These are phyloP conservation scores for Nomada fucata DNA, from an alignment of 2,888 invertebrate species.

Conservation along the genomic window DNA sequence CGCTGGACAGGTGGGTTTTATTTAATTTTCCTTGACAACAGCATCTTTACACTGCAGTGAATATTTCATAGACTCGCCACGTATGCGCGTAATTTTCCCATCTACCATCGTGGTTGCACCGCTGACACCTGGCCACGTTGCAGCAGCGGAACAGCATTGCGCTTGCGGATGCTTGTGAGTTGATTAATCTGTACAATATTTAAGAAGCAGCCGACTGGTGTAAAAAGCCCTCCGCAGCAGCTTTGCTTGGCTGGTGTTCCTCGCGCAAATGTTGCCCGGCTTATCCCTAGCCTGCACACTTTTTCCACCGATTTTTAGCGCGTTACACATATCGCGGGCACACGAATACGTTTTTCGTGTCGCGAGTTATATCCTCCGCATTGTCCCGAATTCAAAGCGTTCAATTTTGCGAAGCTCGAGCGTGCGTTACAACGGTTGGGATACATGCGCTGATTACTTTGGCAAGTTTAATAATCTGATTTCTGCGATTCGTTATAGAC, in stretches of 20 bases:
- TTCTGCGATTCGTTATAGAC: constrained; percentile 19
- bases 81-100: constrained; percentile 71
- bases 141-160: constrained; percentile 31
- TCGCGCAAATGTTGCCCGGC: constrained; percentile 55
- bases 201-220: constrained; percentile 71
- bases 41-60: constrained; percentile 56
- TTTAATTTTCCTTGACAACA: constrained; percentile 36
- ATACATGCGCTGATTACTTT: no score
- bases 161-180: constrained; percentile 59
- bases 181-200: constrained; percentile 82
- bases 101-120: constrained; percentile 39
- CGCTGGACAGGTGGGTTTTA: background rate
- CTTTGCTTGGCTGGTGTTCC: constrained; percentile 54
- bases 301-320: constrained; percentile 12
- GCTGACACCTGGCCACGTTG: constrained; percentile 50
- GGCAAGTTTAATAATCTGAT: background rate
- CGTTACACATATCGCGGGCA: background rate
- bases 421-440: no score
- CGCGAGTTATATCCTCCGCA: no score
- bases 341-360: no score
- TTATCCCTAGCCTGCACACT: constrained; percentile 66
- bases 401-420: no score
- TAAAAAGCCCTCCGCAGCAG: constrained; percentile 59
- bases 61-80: constrained; percentile 66
- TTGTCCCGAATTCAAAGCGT: no score